These are phyloP conservation scores for Rhinogobius similis DNA, from an alignment of 2,113 vertebrate species.

Conservation along the genomic window DNA sequence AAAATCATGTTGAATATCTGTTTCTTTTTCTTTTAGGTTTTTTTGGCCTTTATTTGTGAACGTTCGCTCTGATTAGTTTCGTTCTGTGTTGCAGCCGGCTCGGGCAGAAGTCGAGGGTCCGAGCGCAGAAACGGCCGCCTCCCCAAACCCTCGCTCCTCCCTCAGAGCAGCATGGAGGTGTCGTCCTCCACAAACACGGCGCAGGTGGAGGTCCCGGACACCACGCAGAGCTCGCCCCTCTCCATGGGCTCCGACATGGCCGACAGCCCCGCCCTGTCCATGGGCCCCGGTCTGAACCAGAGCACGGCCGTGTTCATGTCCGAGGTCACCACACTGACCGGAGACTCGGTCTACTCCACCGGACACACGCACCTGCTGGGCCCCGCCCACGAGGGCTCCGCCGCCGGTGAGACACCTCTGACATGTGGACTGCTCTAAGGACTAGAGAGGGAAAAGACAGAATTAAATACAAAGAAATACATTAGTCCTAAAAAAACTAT, in stretches of 20 bases:
- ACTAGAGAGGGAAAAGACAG: too few species aligned
- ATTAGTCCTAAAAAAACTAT: too few species aligned
- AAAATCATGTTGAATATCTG: too few species aligned
- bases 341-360: constrained; percentile 92
- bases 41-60: too few species aligned
- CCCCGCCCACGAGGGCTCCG: constrained; percentile 76
- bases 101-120: constrained; percentile 80
- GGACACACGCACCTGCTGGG: constrained; percentile 91
- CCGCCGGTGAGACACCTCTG: neutral
- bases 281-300: constrained; percentile 90
- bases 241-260: constrained; percentile 97
- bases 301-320: constrained; percentile 96
- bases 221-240: constrained; percentile 96
- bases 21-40: too few species aligned
- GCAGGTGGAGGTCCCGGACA: constrained; percentile 98
- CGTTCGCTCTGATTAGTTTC: too few species aligned
- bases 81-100: constrained; percentile 32
- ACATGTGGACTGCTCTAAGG: too few species aligned
- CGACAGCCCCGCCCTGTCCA: constrained; percentile 91
- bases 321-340: constrained; percentile 86
- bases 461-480: too few species aligned
- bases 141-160: constrained; percentile 90
- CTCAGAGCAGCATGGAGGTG: constrained; percentile 97
- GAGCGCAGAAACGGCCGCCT: constrained; percentile 94
- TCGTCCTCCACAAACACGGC: constrained; percentile 88